Percentiles rank a stretch among this genome's conserved stretches.
phyloP scores from a whole-genome alignment of 2,113 vertebrate species.

The Rhineura floridana region DNA sequence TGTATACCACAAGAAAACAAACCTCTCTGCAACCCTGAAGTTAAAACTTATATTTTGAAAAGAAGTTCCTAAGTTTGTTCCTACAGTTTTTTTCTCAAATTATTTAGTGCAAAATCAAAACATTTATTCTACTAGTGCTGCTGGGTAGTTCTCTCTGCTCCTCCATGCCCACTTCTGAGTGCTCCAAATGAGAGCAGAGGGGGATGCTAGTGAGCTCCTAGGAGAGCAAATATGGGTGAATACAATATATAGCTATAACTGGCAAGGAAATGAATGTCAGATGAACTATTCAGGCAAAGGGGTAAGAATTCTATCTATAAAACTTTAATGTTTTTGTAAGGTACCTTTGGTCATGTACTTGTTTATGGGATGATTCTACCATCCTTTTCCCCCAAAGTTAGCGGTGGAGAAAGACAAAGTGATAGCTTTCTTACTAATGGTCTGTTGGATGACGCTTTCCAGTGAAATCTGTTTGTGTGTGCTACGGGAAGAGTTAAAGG shows the following conservation, averaged over 20 bases:
- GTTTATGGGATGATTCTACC: background rate
- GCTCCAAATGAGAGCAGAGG: background rate
- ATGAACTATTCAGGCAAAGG: background rate
- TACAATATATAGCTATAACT: background rate
- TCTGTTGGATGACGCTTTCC: background rate
- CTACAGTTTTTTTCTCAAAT: background rate
- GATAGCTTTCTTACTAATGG: background rate
- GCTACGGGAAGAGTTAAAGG: background rate
- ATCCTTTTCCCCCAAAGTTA: background rate
- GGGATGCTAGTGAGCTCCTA: background rate
- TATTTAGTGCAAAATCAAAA: background rate
- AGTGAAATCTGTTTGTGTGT: background rate
- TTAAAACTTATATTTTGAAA: background rate
- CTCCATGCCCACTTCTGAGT: too few relatives aligned
- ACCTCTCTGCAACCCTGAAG: too few relatives aligned
- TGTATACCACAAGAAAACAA: too few relatives aligned
- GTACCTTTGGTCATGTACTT: background rate
- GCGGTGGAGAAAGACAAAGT: background rate
- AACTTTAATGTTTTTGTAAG: background rate
- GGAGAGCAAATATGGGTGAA: background rate
- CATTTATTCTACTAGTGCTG: background rate
- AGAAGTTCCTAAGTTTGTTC: background rate
- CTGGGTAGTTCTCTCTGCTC: background rate
- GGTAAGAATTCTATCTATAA: background rate
- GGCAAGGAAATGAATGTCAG: too few relatives aligned